Base-by-base conservation (phyloP, 1,140 invertebrate species). In the Bombus huntii region DNA sequence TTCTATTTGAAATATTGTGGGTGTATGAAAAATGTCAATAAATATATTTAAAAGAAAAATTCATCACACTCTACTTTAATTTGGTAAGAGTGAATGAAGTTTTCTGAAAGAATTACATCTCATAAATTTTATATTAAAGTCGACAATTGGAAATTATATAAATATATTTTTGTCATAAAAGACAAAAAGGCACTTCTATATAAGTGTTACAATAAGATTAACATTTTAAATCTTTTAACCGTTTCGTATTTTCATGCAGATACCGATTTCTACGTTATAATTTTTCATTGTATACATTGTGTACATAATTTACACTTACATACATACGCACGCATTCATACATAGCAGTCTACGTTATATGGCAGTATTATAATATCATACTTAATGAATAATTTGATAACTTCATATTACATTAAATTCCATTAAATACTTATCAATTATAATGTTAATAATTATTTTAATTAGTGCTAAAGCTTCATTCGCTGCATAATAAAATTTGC, bases 321-420 rank as follows among this genome's bases (percentile, higher is more conserved):
- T 70, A 28, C 71, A 65, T 72, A 65, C 70, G 3, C 28, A 62
- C 76, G 39, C 76, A 77, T 47, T 71, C 79, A 77, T 70, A 71
- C 74, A 87, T 76, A 85, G 82, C 85, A 92, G 90, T 93, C 89
- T 92, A 91, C 88, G 83, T 92, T 91, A 87, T 92, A 93, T 93
- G 92, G 92, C 92, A 93, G 92, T 93, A 92, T 90, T 86, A 80
- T 87, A 86, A 89, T 83, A 83, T 89, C 80, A 57, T 85, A 86
- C 77, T 88, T 81, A 90, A 85, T 77, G 81, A 88, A 91, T 90
- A 90, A 81, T 68, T 88, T 86, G 87, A 92, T 85, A 86, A 89
- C 68, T 86, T 80, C 65, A 44, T 81, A 86, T 85, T 85, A 88
- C 83, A 91, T 89, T 87, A 89, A 47, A 80, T 89, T 74, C 66